Conservation (phyloP, 1,140 invertebrate species). For the Frieseomelitta varia region DNA sequence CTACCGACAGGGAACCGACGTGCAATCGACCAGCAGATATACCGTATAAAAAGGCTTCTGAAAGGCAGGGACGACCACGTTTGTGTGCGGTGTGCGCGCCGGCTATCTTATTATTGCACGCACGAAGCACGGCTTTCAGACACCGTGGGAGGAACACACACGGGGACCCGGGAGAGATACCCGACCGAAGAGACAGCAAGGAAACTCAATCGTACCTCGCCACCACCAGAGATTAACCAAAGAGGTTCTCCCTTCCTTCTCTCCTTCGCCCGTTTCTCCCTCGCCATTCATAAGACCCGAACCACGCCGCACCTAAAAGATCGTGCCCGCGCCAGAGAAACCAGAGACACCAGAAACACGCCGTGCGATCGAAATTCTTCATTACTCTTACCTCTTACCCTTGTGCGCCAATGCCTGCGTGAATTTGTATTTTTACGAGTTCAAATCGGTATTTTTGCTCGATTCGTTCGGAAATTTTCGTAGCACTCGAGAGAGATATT, state of each 20-base stretch:
- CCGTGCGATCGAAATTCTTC: not conserved
- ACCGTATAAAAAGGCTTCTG: slow-evolving; percentile 5
- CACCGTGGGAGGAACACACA: slow-evolving; percentile 19
- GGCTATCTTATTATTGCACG: slow-evolving; percentile 18
- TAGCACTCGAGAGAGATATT: too few relatives aligned
- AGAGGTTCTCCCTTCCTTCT: not conserved
- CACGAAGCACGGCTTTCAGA: slow-evolving; percentile 19
- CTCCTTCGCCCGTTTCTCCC: not conserved
- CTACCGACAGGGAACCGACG: not conserved
- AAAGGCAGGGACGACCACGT: not conserved
- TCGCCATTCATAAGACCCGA: slow-evolving; percentile 9
- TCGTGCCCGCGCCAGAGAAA: not conserved
- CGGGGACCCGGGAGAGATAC: not conserved
- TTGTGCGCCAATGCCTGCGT: too few relatives aligned
- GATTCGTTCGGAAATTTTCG: too few relatives aligned
- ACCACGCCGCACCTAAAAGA: not conserved
- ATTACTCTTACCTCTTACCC: too few relatives aligned
- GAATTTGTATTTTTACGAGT: too few relatives aligned
- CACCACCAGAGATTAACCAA: slow-evolving; percentile 15
- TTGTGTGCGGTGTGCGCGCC: not conserved
- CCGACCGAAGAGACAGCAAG: slow-evolving; percentile 5
- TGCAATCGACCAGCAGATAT: not conserved
- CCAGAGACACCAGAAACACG: not conserved
- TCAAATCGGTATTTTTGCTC: too few relatives aligned
- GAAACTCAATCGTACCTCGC: slow-evolving; percentile 21